A percentile compares a stretch with the other conserved stretches of the same genome.
Evolutionary conservation across 2,113 vertebrate genomes (phyloP).

Genomic region (Python bivittatus): DNA sequence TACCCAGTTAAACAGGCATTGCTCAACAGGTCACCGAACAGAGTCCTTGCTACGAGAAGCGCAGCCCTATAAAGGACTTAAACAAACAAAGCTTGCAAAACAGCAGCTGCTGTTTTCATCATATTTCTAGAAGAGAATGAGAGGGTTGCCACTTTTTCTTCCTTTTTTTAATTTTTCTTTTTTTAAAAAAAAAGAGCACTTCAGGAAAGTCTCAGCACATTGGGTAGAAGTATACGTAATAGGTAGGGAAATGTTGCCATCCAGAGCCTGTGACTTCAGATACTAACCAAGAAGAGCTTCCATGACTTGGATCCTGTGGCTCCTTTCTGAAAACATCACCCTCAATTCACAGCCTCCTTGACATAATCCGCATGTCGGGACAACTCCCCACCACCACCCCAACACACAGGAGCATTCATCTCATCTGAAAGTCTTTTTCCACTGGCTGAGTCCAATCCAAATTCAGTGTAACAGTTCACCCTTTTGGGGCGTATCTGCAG

Average conservation of each 20-base stretch:
- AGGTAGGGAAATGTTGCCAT: conserved; percentile 3
- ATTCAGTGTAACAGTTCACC: neutral
- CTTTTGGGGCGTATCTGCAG: neutral
- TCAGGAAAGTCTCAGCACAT: neutral
- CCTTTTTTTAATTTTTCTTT: too few relatives aligned
- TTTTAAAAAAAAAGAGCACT: neutral
- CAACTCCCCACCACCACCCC: neutral
- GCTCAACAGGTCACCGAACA: conserved; percentile 6
- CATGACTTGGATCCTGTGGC: too few relatives aligned
- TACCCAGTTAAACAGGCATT: conserved; percentile 29
- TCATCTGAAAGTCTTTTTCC: neutral
- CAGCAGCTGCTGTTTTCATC: conserved; percentile 24
- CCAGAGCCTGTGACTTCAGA: too few relatives aligned
- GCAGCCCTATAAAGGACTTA: too few relatives aligned
- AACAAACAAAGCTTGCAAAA: too few relatives aligned
- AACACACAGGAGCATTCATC: neutral
- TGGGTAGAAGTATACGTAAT: conserved; percentile 49
- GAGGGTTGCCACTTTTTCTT: neutral
- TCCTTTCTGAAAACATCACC: too few relatives aligned
- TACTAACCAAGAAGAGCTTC: too few relatives aligned
- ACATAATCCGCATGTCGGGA: neutral
- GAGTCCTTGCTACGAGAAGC: neutral
- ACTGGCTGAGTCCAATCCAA: conserved; percentile 15
- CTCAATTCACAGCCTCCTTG: too few relatives aligned
- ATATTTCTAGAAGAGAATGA: conserved; percentile 40